Evolutionary conservation across 1,140 invertebrate genomes (phyloP), one percentile per base, ranked within the genome.

Genomic region (Archivesica marissinica): DNA sequence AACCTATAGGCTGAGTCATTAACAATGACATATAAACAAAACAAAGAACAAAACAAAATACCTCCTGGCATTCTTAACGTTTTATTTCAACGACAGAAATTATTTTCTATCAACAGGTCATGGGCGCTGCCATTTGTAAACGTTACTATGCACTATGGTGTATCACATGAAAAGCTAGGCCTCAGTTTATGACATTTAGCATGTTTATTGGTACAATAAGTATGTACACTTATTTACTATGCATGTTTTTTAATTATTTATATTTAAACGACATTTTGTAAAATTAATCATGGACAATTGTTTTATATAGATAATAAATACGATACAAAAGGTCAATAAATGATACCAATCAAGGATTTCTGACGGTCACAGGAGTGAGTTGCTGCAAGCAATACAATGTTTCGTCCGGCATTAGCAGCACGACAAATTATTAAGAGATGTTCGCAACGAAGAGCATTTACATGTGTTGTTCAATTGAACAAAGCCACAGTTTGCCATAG

Each of bases 101-200:
- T 59, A 50, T 39, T 35, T 23, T 70, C 59, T 20, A 25, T 25
- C 50, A 44, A 35, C 33, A 83, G 15, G 38, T 2, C 50, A 81
- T 87, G 88, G 88, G 80, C 75, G 88, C 88, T 41, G 88, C 84
- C 88, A 89, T 89, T 89, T 86, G 86, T 79, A 87, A 86, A 86
- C 72, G 78, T 79, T 59, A 54, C 76, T 72, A 86, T 81, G 84
- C 86, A 72, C n/a, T n/a, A n/a, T n/a, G n/a, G n/a, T n/a, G n/a
- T n/a, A 64, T 87, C 38, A 23, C 64, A 66, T 54, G 78, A 28
- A 38, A 76, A 70, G 68, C 47, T 68, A 39, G 25, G 25, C 54
- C 25, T 20, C 20, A 11, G 20, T 47, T 47, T 47, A 7, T 20
- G 20, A 47, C 44, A 11, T 20, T 47, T 47, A 11, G 44, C 20